A percentile compares a stretch with the other conserved stretches of the same genome.
Evolutionary conservation across 1,140 invertebrate genomes (phyloP).

Genomic region (Zaprionus gabonicus): DNA sequence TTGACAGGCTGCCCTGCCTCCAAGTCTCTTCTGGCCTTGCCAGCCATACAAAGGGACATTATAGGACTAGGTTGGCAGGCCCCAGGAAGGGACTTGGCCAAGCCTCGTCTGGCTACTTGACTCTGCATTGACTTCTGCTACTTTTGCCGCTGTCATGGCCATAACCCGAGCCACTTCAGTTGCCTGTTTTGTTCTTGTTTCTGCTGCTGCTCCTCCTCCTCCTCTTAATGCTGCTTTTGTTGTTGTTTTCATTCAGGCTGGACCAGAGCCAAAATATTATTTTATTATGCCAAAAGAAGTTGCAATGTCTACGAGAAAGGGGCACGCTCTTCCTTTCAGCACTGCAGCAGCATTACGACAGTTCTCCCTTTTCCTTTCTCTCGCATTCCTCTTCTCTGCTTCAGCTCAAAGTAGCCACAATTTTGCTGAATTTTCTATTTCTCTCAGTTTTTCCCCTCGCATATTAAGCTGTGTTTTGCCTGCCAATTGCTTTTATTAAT

Average conservation of each 20-base stretch:
- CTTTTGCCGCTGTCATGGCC: conserved; percentile 52
- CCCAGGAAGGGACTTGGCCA: neutral
- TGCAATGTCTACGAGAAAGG: conserved; percentile 27
- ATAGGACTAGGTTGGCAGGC: conserved; percentile 10
- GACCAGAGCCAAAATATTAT: conserved; percentile 63
- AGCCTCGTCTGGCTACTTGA: conserved; percentile 36
- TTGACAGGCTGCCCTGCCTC: conserved; percentile 53
- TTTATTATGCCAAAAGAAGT: conserved; percentile 68
- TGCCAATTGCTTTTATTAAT: conserved; percentile 4
- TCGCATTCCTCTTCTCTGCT: neutral
- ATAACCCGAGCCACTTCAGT: conserved; percentile 59
- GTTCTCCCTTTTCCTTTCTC: conserved; percentile 27
- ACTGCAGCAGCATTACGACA: conserved; percentile 22
- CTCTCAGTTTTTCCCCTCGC: conserved; percentile 14
- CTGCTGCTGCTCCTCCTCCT: conserved; percentile 15
- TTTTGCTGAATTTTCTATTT: conserved; percentile 36
- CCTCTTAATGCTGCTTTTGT: conserved; percentile 16
- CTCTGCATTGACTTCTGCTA: conserved; percentile 59
- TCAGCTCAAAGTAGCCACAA: conserved; percentile 53
- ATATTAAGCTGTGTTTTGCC: conserved; percentile 32
- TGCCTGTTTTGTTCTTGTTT: conserved; percentile 46
- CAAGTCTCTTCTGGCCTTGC: conserved; percentile 13
- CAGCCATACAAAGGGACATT: conserved; percentile 34
- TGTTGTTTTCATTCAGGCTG: conserved; percentile 42
- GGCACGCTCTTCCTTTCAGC: conserved; percentile 23